Conservation (phyloP, 53 echinoderm and acorn worm species). For the Luidia sarsii region DNA sequence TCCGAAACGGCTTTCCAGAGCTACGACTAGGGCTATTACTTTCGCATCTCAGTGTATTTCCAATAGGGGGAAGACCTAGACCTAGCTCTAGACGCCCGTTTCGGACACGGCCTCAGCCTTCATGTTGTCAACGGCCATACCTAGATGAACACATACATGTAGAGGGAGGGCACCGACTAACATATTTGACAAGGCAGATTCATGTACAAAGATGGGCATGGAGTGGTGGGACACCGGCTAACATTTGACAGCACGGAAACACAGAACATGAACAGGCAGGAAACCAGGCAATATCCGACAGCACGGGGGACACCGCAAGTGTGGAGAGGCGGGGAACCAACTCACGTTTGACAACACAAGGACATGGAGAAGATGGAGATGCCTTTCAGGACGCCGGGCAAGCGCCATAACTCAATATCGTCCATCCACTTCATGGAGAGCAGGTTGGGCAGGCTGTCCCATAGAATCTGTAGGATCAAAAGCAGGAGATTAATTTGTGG, state of each 20-base stretch:
- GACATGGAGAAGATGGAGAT: conserved; percentile 90
- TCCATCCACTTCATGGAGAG: conserved; percentile 67
- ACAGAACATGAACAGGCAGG: background rate
- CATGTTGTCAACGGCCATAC: too few relatives aligned
- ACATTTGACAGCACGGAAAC: background rate
- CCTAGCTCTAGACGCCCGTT: too few relatives aligned
- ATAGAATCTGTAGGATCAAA: conserved; percentile 67
- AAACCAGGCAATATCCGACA: background rate
- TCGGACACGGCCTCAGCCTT: too few relatives aligned
- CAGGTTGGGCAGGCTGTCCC: conserved; percentile 76
- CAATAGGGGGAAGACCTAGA: too few relatives aligned
- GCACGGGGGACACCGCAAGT: background rate
- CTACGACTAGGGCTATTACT: too few relatives aligned
- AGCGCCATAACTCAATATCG: conserved; percentile 62
- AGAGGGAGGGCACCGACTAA: too few relatives aligned
- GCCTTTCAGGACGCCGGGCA: conserved; percentile 72
- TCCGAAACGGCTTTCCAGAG: too few relatives aligned
- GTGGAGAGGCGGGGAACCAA: background rate
- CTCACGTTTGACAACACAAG: conserved; percentile 98
- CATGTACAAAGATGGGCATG: too few relatives aligned
- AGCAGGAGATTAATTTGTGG: background rate
- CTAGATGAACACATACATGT: too few relatives aligned
- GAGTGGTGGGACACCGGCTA: too few relatives aligned
- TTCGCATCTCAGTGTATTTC: too few relatives aligned
- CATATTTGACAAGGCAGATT: too few relatives aligned